Evolutionary conservation across 2,113 vertebrate genomes (phyloP), one percentile per base, ranked within the genome.

Genomic region (Desmodus rotundus): DNA sequence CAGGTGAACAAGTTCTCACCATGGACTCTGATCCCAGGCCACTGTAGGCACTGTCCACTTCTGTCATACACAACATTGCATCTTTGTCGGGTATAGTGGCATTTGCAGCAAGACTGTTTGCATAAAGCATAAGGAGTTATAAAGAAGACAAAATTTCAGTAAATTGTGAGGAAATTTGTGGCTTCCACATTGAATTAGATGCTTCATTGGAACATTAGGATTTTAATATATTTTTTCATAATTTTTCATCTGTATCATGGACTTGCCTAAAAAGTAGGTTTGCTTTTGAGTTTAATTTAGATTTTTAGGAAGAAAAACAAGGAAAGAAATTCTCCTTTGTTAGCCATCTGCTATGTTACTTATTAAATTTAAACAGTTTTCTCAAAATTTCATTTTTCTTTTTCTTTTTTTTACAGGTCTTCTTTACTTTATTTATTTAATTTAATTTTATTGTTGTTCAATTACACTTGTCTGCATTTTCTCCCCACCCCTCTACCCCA

Each of bases 271-370:
- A 61, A 86, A 65, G 38, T 9, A 73, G 33, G 6, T 22, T 96
- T 81, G 65, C 2, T 96, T 95, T 82, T 80, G 33, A 73, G 36
- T 76, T 72, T 76, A 26, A 78, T 41, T 81, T 82, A 89, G 26
- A 28, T 89, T 97, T 95, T 56, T 45, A 56, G 61, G 52, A 82
- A 70, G 14, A 72, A 95, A 63, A 88, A 70, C n/a, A 89, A 15
- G 15, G 15, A 73, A 43, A 19, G 14, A 61, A 74, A 72, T 67
- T 76, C 31, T 83, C 9, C 24, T 68, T 87, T 56, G 4, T 95
- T 93, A 96, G 82, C 26, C 26, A 91, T 89, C 47, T 93, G 41
- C 28, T 87, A 12, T 38, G 14, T 45, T 78, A 80, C 15, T 86
- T 82, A 80, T 16, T 82, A 58, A n/a, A n/a, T n/a, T n/a, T n/a